Base-by-base conservation (phyloP, 2,113 vertebrate species). In the Ciconia boyciana region DNA sequence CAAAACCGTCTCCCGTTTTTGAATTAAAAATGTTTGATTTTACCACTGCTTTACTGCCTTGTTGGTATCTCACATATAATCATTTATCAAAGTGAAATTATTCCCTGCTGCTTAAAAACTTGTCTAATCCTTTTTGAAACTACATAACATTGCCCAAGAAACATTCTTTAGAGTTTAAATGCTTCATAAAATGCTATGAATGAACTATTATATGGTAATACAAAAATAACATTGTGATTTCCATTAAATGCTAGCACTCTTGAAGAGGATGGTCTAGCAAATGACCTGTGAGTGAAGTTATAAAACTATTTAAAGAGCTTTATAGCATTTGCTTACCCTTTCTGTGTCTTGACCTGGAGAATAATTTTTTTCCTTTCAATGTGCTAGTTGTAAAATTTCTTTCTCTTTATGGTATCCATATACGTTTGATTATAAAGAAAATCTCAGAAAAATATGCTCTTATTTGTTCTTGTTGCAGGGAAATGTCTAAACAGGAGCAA, bases 191-290 rank as follows among this genome's bases (percentile, higher is more conserved):
- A 90, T 65, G 48, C 60, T 94, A 9, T 60, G 60, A 79, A n/a
- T 48, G 32, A 91, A 68, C 26, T 55, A 90, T 88, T 78, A 44
- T 39, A 36, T 43, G 49, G 28, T 72, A 89, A 89, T 95, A 83
- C 29, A 92, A 91, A 96, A 95, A 75, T 61, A 89, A 89, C 18
- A 57, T 32, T 13, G 24, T 87, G 31, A 94, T 93, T 87, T 86
- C 68, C 36, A 15, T 94, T 54, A 75, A 91, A 83, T 66, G 43
- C n/a, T 71, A 48, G 29, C 41, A 7, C 9, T 70, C n/a, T 72
- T 57, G 15, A 75, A 62, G 64, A 54, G 16, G 21, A 44, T 55
- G 54, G 75, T 78, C 49, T 31, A 91, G 80, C 18, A 17, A 71
- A n/a, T 58, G 54, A 83, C 12, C 48, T 20, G 8, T 48, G 78